These are phyloP conservation scores for Chinchilla lanigera DNA, from an alignment of 2,113 vertebrate genomes.

Conservation along the genomic window DNA sequence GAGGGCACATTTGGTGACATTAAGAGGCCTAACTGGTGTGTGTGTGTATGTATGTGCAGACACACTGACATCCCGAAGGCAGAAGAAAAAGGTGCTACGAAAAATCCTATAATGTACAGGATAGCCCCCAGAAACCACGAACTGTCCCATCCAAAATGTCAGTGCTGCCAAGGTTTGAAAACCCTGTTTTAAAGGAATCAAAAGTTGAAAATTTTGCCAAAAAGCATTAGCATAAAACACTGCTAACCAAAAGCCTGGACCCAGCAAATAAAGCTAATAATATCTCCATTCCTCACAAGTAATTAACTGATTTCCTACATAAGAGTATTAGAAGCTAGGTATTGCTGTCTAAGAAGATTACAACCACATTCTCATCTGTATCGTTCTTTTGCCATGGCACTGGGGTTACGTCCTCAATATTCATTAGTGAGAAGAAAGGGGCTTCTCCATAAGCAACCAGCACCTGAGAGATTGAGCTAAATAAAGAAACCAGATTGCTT, in stretches of 20 bases:
- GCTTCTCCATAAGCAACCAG: not conserved
- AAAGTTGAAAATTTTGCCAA: not conserved
- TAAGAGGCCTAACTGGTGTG: not conserved
- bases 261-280: not conserved
- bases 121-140: not conserved
- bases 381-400: not conserved
- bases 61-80: not conserved
- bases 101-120: not conserved
- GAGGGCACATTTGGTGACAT: not conserved
- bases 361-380: not conserved
- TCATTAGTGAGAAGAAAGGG: not conserved
- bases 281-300: not conserved
- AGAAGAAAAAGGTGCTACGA: not conserved
- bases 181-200: not conserved
- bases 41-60: not conserved
- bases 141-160: not conserved
- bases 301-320: constrained; percentile 1
- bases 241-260: not conserved
- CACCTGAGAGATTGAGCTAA: not conserved
- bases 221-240: constrained; percentile 2
- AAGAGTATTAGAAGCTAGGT: not conserved
- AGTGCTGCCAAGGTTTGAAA: not conserved
- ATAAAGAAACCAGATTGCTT: constrained; percentile 1
- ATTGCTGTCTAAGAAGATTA: not conserved
- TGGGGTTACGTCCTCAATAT: not conserved